Evolutionary conservation across 2,113 vertebrate species (phyloP), one percentile per base, ranked within the genome.

Genomic region (Myodes glareolus): DNA sequence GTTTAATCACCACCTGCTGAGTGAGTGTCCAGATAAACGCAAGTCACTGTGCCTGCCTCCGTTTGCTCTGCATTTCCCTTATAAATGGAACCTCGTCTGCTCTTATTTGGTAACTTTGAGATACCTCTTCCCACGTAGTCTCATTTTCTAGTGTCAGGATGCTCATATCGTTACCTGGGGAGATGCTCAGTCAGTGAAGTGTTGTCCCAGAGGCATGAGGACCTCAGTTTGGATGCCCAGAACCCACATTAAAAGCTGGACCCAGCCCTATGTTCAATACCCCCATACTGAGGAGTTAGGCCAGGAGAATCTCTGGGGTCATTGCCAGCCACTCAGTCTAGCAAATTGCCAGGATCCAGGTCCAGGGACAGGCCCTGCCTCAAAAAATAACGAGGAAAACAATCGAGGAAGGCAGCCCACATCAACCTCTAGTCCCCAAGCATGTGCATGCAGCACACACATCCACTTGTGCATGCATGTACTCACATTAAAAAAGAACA

Each of bases 1-100:
- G 45, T 5, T 86, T 76, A 92, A 91, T 94, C 2, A 65, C 27
- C 1, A 10, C 39, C 31, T 19, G 94, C 5, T 91, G 96, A 97
- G 55, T 82, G 92, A 88, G 1, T 0, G n/a, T 7, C 47, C 47
- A 0, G 11, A 13, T 11, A 2, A 45, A 23, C 6, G 0, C 2
- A 1, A 6, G 77, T 19, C 19, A 7, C 0, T 23, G 31, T 1
- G 7, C 19, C 0, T 4, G 7, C 47, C 76, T 7, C 1, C 55
- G 0, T 5, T 1, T 4, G 7, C 76, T 47, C 6, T 13, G 39
- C n/a, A 23, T 93, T 84, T 67, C 88, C 42, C 36, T 6, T 7
- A 5, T 1, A 1, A 50, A 75, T n/a, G 76, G 94, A 63, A 55
- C 58, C 19, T 63, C 1, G 1, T 14, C 47, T 36, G 4, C 50